These are phyloP conservation scores for Drosophila lowei DNA, from an alignment of 1,140 invertebrate genomes.

Conservation along the genomic window DNA sequence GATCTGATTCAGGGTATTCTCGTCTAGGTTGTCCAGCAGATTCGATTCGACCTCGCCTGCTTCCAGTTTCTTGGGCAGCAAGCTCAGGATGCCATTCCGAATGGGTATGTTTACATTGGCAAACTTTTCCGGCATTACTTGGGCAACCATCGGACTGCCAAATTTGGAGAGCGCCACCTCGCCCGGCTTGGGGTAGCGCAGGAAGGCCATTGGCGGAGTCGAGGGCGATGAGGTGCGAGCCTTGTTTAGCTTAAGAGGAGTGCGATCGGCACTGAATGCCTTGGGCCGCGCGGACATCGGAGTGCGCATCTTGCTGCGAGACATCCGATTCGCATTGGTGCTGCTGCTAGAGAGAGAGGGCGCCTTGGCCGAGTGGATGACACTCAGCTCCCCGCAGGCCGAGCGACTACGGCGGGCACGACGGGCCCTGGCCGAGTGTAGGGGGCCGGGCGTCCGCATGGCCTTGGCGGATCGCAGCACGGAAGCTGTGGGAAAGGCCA, in stretches of 20 bases:
- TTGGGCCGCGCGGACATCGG: slow-evolving; percentile 68
- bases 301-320: slow-evolving; percentile 76
- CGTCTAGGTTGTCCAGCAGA: slow-evolving; percentile 66
- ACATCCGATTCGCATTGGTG: slow-evolving; percentile 33
- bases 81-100: slow-evolving; percentile 83
- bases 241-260: slow-evolving; percentile 24
- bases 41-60: slow-evolving; percentile 58
- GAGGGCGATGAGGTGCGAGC: slow-evolving; percentile 79
- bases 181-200: slow-evolving; percentile 85
- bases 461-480: slow-evolving; percentile 57
- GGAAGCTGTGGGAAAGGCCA: slow-evolving; percentile 46
- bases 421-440: slow-evolving; percentile 73
- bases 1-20: slow-evolving; percentile 69
- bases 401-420: slow-evolving; percentile 72
- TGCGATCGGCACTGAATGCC: slow-evolving; percentile 77
- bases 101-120: slow-evolving; percentile 86
- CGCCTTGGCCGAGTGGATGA: slow-evolving; percentile 31
- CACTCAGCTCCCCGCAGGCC: slow-evolving; percentile 52
- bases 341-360: background rate
- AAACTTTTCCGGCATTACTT: slow-evolving; percentile 81
- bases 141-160: slow-evolving; percentile 86
- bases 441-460: slow-evolving; percentile 68
- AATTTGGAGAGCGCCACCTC: slow-evolving; percentile 86
- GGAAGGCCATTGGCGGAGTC: slow-evolving; percentile 84
- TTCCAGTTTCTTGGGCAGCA: slow-evolving; percentile 68